Conservation (phyloP, 2,113 vertebrate genomes). For the Trogon surrucura region DNA sequence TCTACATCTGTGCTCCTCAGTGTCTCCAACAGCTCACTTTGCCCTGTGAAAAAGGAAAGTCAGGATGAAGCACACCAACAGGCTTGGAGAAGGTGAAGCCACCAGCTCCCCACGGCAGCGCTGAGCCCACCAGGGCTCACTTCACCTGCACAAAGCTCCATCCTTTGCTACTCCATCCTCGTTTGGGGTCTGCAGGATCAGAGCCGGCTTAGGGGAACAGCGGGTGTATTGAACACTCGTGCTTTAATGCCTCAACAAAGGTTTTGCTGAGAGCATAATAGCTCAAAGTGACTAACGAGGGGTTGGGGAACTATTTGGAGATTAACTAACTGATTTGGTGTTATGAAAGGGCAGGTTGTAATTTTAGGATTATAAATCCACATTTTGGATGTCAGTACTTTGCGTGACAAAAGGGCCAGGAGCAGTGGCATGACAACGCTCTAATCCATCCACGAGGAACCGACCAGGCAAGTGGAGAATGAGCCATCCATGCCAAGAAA, state of each 20-base stretch:
- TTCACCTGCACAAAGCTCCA: neutral
- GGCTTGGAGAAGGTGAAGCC: neutral
- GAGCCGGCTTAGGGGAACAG: neutral
- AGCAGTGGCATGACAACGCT: fast-evolving
- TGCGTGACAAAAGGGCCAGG: neutral
- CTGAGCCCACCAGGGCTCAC: fast-evolving
- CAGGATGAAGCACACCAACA: neutral
- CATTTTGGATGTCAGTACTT: neutral
- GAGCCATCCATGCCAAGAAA: neutral
- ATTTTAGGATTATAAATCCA: slow-evolving; percentile 18
- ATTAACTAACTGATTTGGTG: neutral
- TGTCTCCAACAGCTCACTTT: fast-evolving
- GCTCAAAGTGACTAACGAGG: neutral
- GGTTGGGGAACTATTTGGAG: neutral
- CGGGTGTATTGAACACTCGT: neutral
- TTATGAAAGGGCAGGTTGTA: neutral
- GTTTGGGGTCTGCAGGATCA: neutral
- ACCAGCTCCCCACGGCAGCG: neutral
- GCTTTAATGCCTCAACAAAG: neutral
- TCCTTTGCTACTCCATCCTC: neutral
- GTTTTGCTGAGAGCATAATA: neutral
- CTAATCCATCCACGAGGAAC: neutral
- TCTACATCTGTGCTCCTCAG: neutral
- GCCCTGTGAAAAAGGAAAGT: fast-evolving
- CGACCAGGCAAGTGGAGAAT: neutral